Evolutionary conservation across 2,888 invertebrate species (phyloP).

Genomic region (Pelosia muscerda): DNA sequence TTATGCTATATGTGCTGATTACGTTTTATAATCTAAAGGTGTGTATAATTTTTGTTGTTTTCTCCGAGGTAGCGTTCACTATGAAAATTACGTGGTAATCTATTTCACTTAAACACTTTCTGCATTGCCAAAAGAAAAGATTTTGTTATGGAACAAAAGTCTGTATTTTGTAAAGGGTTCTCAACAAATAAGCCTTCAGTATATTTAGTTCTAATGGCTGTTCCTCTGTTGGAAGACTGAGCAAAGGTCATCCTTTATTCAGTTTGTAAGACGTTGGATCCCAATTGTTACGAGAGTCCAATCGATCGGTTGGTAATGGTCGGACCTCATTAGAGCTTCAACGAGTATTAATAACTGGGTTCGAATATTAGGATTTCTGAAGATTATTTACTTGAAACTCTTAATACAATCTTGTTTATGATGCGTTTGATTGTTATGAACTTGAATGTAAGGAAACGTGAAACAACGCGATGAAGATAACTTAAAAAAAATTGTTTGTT

Average conservation of each 20-base stretch:
- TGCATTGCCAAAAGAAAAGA: neutral
- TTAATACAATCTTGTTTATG: too few relatives aligned
- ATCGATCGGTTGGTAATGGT: neutral
- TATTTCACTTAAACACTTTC: neutral
- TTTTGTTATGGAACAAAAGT: neutral
- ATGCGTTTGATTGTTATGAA: neutral
- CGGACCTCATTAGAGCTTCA: neutral
- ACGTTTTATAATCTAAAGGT: neutral
- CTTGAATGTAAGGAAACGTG: too few relatives aligned
- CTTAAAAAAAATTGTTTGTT: too few relatives aligned
- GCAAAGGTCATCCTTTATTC: conserved; percentile 17
- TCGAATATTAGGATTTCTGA: neutral
- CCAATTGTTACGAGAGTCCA: conserved; percentile 7
- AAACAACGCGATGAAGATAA: too few relatives aligned
- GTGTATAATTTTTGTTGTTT: neutral
- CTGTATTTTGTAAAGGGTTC: neutral
- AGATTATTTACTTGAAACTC: neutral
- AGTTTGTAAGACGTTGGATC: neutral
- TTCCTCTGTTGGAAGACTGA: neutral
- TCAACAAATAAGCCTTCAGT: conserved; percentile 1
- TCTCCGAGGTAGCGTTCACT: neutral
- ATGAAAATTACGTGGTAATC: neutral
- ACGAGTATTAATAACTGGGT: conserved; percentile 4
- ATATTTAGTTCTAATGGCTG: conserved; percentile 10
- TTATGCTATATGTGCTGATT: too few relatives aligned